Evolutionary conservation across 1,140 invertebrate species (phyloP).

Genomic region (Asobara japonica): DNA sequence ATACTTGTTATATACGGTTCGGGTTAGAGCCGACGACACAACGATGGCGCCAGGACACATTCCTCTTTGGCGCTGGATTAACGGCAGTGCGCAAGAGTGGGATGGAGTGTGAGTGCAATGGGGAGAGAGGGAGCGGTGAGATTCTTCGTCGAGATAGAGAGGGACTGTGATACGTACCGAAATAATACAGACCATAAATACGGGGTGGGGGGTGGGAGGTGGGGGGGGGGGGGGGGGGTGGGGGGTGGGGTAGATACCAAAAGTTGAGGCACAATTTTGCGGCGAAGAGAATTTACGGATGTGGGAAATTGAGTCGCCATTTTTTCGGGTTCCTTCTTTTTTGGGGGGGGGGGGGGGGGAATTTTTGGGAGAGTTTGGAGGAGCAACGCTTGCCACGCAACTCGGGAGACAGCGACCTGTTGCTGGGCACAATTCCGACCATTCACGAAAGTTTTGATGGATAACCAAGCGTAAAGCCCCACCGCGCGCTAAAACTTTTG

Average conservation of each 20-base stretch:
- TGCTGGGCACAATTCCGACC: not conserved
- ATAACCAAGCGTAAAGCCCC: not conserved
- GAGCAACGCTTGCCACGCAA: constrained; percentile 4
- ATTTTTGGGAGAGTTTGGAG: not conserved
- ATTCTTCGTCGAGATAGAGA: not conserved
- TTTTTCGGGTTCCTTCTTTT: not conserved
- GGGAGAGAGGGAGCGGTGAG: not conserved
- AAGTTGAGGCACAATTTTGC: not conserved
- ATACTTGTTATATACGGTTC: not conserved
- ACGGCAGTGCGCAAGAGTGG: constrained; percentile 1
- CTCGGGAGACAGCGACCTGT: not conserved
- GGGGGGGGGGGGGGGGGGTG: too few relatives aligned
- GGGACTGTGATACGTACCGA: constrained; percentile 15
- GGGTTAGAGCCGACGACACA: constrained; percentile 23
- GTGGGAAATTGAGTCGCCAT: not conserved
- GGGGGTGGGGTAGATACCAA: constrained; percentile 24
- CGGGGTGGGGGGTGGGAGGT: too few relatives aligned
- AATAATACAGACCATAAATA: constrained; percentile 34
- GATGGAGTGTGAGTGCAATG: not conserved
- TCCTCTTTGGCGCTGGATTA: constrained; percentile 37
- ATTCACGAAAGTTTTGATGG: constrained; percentile 15
- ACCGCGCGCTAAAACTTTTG: not conserved
- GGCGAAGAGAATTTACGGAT: not conserved
- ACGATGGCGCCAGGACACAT: constrained; percentile 36
- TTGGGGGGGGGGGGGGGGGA: not conserved